Percentiles rank a stretch among this genome's conserved stretches.
Evolutionary conservation across 2,113 vertebrate species (phyloP).

Genomic region (Sialia sialis): DNA sequence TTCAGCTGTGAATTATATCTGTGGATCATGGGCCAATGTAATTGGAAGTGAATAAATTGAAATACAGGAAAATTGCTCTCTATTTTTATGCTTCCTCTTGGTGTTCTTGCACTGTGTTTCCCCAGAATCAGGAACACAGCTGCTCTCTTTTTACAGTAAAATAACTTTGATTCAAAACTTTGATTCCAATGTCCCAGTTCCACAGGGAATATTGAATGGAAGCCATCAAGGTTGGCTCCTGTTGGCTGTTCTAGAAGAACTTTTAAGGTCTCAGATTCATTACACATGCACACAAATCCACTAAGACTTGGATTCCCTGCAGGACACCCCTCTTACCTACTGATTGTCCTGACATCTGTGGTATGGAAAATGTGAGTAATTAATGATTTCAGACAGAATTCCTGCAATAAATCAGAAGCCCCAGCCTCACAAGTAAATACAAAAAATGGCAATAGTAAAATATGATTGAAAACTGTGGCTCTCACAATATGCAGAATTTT

Average conservation of each 20-base stretch:
- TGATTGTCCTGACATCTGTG: background rate
- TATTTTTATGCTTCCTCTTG: background rate
- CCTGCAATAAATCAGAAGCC: background rate
- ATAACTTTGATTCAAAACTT: background rate
- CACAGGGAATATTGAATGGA: background rate
- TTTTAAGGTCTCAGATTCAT: background rate
- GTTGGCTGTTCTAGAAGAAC: background rate
- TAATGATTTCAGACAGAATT: background rate
- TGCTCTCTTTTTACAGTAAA: background rate
- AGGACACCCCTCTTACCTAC: background rate
- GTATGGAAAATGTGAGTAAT: background rate
- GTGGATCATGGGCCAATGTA: background rate
- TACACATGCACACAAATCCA: background rate
- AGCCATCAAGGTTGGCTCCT: background rate
- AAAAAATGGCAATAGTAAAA: background rate
- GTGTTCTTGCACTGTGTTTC: background rate
- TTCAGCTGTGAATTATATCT: background rate
- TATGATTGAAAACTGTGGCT: fast-evolving
- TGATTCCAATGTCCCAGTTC: background rate
- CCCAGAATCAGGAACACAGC: background rate
- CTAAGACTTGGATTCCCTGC: background rate
- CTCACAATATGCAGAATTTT: fast-evolving
- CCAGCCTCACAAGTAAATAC: background rate
- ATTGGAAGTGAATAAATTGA: background rate
- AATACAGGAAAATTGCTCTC: background rate